Evolutionary conservation across 2,888 invertebrate species (phyloP).

Genomic region (Morpho helenor): DNA sequence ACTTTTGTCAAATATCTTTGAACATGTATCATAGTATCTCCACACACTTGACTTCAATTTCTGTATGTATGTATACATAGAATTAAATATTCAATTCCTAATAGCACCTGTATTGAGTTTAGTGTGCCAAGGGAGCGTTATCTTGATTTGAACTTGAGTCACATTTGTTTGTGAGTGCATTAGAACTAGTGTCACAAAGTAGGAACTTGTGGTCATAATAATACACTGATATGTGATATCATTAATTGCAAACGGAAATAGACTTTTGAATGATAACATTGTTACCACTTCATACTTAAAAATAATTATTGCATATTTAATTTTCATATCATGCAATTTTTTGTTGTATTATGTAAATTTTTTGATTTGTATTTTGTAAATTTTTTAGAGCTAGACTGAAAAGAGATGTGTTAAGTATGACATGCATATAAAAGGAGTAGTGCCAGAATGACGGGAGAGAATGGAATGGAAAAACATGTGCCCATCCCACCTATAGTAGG

Average conservation of each 20-base stretch:
- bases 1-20: no score
- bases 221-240: constrained; percentile 13
- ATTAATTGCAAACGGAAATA: constrained; percentile 2
- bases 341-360: no score
- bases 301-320: no score
- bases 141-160: constrained; percentile 20
- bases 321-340: no score
- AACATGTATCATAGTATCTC: neutral
- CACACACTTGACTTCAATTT: neutral
- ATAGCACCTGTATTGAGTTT: constrained; percentile 21
- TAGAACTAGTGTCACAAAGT: constrained; percentile 12
- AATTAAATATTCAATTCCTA: constrained; percentile 13
- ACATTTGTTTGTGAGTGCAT: constrained; percentile 7
- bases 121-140: constrained; percentile 22
- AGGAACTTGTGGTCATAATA: constrained; percentile 21
- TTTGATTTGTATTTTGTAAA: no score
- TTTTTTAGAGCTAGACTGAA: no score
- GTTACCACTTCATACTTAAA: no score
- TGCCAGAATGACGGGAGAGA: no score
- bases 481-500: no score
- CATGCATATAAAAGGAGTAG: no score
- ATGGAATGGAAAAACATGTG: no score
- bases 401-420: no score
- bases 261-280: constrained; percentile 9
- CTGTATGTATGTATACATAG: neutral